These are phyloP conservation scores for Nemopilema nomurai DNA, from an alignment of 30 jellyfish, hydroid and myxozoan genomes.

Conservation along the genomic window DNA sequence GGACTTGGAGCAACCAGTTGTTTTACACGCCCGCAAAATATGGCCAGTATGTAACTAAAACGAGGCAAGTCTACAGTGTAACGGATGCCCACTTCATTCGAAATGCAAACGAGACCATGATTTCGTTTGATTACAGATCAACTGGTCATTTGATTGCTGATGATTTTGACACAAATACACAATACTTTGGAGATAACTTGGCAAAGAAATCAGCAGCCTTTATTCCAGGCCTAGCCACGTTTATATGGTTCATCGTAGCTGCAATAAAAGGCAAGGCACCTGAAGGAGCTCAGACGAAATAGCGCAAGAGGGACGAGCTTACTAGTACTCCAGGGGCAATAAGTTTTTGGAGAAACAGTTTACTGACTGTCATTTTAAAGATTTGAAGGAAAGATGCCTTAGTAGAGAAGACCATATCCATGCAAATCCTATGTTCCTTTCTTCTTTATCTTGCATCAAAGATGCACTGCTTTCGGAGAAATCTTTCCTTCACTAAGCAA, in stretches of 20 bases:
- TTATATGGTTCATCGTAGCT: conserved; percentile 8
- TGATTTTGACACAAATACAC: conserved; percentile 6
- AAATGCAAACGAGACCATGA: conserved; percentile 30
- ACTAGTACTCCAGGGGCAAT: too few relatives aligned
- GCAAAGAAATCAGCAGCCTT: conserved; percentile 43
- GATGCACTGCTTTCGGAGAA: too few relatives aligned
- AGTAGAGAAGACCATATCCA: too few relatives aligned
- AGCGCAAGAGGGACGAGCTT: too few relatives aligned
- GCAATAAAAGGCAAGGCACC: conserved; percentile 4
- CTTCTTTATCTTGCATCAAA: too few relatives aligned
- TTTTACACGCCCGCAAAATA: conserved; percentile 36
- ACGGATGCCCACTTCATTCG: conserved; percentile 14
- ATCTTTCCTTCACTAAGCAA: too few relatives aligned
- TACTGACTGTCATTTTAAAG: too few relatives aligned
- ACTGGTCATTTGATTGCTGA: neutral
- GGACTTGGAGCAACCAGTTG: conserved; percentile 48
- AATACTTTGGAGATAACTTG: conserved; percentile 29
- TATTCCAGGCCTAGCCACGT: conserved; percentile 10
- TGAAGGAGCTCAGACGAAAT: neutral
- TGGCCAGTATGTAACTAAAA: conserved; percentile 23
- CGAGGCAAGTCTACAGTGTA: conserved; percentile 28
- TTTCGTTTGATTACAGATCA: conserved; percentile 4
- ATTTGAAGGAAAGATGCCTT: too few relatives aligned
- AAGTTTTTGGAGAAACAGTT: too few relatives aligned
- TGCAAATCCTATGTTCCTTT: too few relatives aligned